phyloP scores from a whole-genome alignment of 2,888 invertebrate genomes.

The Xestia c-nigrum region DNA sequence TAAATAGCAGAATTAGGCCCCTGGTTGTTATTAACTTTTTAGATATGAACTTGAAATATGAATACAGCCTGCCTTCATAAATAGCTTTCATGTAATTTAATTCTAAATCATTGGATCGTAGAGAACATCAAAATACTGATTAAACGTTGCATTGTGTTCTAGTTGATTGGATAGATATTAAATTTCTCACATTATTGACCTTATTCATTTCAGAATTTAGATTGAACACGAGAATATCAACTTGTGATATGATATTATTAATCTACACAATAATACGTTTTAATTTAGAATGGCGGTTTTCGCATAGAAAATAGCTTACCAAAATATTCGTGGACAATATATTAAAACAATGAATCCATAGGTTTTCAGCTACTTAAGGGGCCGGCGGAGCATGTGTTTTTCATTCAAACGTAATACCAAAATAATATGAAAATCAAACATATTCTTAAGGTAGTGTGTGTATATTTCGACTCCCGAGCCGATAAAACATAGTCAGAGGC shows the following conservation, averaged over 20 bases:
- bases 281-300: not conserved
- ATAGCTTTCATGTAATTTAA: not conserved
- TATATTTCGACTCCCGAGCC: too few relatives aligned
- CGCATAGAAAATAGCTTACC: not conserved
- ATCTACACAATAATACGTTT: not conserved
- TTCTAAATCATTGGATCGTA: not conserved
- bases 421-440: too few relatives aligned
- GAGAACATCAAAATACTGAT: conserved; percentile 18
- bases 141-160: conserved; percentile 20
- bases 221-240: not conserved
- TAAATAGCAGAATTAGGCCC: too few relatives aligned
- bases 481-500: too few relatives aligned
- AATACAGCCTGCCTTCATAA: not conserved
- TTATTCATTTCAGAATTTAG: conserved; percentile 1
- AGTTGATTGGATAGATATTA: conserved; percentile 23
- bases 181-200: not conserved
- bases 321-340: not conserved
- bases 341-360: too few relatives aligned
- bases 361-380: too few relatives aligned
- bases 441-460: too few relatives aligned
- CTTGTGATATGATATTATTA: not conserved
- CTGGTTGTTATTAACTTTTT: too few relatives aligned
- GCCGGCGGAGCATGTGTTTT: too few relatives aligned
- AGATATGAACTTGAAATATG: too few relatives aligned
- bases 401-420: too few relatives aligned